Conservation (phyloP, 2,113 vertebrate species). For the Phalacrocorax aristotelis region DNA sequence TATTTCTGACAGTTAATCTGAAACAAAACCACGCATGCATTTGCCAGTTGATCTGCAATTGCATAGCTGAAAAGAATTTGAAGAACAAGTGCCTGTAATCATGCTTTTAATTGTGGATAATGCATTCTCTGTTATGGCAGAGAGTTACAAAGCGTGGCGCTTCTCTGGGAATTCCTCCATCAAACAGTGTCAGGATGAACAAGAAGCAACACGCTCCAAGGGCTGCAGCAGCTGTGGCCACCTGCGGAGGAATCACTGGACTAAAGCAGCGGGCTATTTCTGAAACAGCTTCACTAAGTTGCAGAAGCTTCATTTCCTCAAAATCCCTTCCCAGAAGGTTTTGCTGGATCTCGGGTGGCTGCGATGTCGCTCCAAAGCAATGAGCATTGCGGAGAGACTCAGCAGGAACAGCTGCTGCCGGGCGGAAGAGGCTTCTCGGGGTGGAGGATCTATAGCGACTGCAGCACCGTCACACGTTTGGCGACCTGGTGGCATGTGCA, state of each 20-base stretch:
- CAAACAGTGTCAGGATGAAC: background rate
- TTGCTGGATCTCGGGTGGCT: background rate
- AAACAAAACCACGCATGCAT: background rate
- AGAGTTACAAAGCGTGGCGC: accelerated
- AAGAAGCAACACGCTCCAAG: background rate
- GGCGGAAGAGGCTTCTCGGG: background rate
- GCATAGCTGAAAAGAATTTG: background rate
- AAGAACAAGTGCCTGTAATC: background rate
- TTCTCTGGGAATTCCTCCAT: background rate
- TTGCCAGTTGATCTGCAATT: background rate
- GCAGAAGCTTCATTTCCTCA: background rate
- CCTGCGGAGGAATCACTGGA: background rate
- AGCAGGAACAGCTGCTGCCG: background rate
- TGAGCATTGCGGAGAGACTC: background rate
- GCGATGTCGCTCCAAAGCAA: accelerated
- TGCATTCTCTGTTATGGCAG: background rate
- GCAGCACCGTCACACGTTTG: accelerated
- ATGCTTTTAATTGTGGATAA: background rate
- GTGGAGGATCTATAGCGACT: background rate
- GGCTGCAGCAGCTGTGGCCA: background rate
- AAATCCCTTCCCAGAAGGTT: background rate
- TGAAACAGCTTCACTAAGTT: background rate
- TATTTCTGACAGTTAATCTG: background rate
- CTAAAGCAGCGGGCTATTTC: accelerated
- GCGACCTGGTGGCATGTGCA: accelerated